Base-by-base conservation (phyloP, 2,888 invertebrate genomes). In the Phragmatobia fuliginosa region DNA sequence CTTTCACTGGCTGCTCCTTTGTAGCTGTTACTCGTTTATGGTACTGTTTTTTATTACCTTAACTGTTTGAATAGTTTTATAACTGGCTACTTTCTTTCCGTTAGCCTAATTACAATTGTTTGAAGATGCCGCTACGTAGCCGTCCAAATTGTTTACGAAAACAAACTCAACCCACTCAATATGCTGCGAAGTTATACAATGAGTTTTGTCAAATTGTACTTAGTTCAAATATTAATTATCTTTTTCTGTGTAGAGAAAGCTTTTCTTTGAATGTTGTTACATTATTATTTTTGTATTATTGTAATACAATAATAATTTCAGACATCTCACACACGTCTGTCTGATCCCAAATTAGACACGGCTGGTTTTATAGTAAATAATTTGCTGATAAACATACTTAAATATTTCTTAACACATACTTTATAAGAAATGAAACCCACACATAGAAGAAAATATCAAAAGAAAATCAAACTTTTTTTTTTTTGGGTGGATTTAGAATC, bases 1-100 rank as follows among this genome's bases (percentile, higher is more conserved):
- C 72, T 78, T 74, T 75, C 33, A 74, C 74, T 70, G 68, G 66
- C 66, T 59, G 67, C 73, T 79, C 76, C 81, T 80, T 81, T 66
- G 63, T 41, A 70, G 83, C 86, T 79, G 85, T 85, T 85, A 85
- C 28, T 62, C 62, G 45, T 75, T 82, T 83, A 85, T 84, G 77
- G 84, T 80, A 82, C 78, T 76, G 73, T 77, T 73, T 78, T 91
- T 90, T 91, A 90, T 85, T 84, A 79, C 81, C 60, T 33, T 77
- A 81, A 83, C 83, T 74, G 82, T 85, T 84, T 81, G 78, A 84
- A 87, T 76, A 84, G 80, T 83, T 91, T 90, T 91, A 88, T 91
- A 91, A 91, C 92, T 78, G 64, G 90, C 91, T 91, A 91, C 92
- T 92, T 92, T 92, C 91, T 90, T 90, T 88, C 91, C 90, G 91